Conservation (phyloP, 37 sponge, comb jelly and placozoan species). For the Mnemiopsis leidyi region DNA sequence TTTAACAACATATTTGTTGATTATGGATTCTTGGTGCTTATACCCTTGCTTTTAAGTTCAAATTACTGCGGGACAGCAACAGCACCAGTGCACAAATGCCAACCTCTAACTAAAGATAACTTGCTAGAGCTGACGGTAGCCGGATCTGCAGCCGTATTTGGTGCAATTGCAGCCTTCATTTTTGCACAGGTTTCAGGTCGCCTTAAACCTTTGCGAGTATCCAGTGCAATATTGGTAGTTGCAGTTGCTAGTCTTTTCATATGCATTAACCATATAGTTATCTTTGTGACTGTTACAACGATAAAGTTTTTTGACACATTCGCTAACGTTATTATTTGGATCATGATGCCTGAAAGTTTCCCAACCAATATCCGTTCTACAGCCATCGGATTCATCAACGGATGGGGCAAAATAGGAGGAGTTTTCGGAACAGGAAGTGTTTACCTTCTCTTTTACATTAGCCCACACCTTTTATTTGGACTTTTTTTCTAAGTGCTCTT, state of each 20-base stretch:
- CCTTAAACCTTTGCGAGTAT: background rate
- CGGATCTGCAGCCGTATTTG: background rate
- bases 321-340: background rate
- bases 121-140: background rate
- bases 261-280: background rate
- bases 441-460: background rate
- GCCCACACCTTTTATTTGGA: background rate
- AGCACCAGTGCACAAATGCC: background rate
- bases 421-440: slow-evolving; percentile 26
- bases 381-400: background rate
- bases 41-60: background rate
- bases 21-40: background rate
- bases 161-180: background rate
- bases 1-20: background rate
- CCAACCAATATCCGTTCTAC: background rate
- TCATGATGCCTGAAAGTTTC: slow-evolving; percentile 9
- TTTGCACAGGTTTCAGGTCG: background rate
- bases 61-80: background rate
- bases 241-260: background rate
- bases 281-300: background rate
- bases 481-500: background rate
- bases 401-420: slow-evolving; percentile 18
- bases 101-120: background rate
- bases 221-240: background rate
- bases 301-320: background rate